Evolutionary conservation across 2,113 vertebrate genomes (phyloP).

Genomic region (Albula goreensis): DNA sequence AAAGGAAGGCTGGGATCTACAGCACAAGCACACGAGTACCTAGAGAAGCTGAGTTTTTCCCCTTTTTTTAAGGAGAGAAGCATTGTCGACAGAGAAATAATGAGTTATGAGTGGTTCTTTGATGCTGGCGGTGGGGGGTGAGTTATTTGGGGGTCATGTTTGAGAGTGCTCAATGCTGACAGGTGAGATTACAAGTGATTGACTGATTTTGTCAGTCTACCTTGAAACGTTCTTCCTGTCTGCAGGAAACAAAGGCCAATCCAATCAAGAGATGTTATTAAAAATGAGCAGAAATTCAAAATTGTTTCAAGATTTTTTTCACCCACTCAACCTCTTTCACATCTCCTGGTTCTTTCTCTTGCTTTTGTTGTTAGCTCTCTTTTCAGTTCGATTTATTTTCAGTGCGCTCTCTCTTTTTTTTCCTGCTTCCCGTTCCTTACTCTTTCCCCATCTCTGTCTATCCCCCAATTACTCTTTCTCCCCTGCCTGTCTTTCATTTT

Average conservation of each 20-base stretch:
- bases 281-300: background rate
- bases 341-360: background rate
- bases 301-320: background rate
- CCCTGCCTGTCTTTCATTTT: background rate
- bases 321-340: background rate
- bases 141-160: background rate
- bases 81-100: background rate
- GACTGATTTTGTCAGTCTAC: constrained; percentile 3
- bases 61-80: background rate
- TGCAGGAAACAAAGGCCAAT: background rate
- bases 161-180: background rate
- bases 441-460: background rate
- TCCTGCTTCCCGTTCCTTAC: background rate
- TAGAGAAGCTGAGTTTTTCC: background rate
- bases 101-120: background rate
- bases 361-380: background rate
- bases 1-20: background rate
- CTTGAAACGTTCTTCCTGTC: background rate
- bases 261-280: background rate
- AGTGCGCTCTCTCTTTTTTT: background rate
- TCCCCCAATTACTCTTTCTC: background rate
- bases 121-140: background rate
- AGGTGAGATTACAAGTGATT: constrained; percentile 12
- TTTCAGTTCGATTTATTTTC: background rate
- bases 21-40: background rate